Evolutionary conservation across 2,797 vertebrate species (phyloP), one percentile per base, ranked within the genome.

Genomic region (Lates japonicus): DNA sequence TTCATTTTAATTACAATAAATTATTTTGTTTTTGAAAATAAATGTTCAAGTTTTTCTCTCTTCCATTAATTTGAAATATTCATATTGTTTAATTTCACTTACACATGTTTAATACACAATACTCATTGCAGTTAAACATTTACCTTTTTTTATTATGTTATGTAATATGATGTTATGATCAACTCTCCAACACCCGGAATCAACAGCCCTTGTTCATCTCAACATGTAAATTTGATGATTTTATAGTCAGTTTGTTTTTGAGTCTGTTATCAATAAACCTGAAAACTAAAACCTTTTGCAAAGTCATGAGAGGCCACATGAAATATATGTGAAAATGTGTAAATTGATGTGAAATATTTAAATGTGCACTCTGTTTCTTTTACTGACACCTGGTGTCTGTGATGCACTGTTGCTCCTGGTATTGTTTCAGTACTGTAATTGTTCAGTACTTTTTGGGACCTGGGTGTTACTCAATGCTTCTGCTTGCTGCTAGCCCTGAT

Each of bases 381-480:
- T 83, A 77, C 86, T 86, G 88, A 80, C 94, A 94, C 89, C 94
- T 93, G 93, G 16, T 72, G 70, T 82, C 51, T 74, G 88, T 78
- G 37, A 88, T 60, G 91, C 90, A 76, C 63, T n/a, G 62, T 86
- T 87, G 86, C 79, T 77, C 72, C 49, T 60, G 17, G 41, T 35
- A 5, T 12, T n/a, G 78, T 93, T 92, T 93, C 92, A 90, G 82
- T 94, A 94, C 92, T 91, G 73, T 49, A 46, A 89, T 83, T 77
- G 59, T 39, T 17, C 70, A 29, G 25, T 29, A 29, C 82, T 84
- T 86, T 83, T 83, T 78, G 46, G n/a, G 70, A 54, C 29, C 42
- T 72, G 81, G 78, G 4, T 84, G 82, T 93, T 90, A 68, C 78
- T 73, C 64, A 82, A 71, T 70, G 72, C 86, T 89, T 91, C 85